Percentiles rank a stretch among this genome's conserved stretches.
Evolutionary conservation across 2,113 vertebrate genomes (phyloP).

Genomic region (Uria aalge): DNA sequence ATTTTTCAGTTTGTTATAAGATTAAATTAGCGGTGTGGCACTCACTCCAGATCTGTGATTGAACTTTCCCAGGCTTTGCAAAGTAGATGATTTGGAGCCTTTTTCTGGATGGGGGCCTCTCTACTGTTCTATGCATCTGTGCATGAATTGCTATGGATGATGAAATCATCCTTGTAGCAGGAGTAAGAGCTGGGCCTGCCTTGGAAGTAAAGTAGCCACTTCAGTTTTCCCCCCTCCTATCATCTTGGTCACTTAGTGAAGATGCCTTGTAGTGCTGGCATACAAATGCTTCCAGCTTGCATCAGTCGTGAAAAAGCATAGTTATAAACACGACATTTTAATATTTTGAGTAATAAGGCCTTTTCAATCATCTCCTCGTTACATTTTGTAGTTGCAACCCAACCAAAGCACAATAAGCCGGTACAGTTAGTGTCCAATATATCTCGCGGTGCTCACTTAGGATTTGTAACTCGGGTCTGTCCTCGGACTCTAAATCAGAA

Average conservation of each 20-base stretch:
- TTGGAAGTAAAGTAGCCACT: not conserved
- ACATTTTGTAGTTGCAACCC: not conserved
- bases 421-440: not conserved
- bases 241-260: not conserved
- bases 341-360: not conserved
- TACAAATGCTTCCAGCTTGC: not conserved
- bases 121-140: not conserved
- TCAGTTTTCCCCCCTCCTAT: not conserved
- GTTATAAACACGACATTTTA: not conserved
- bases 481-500: slow-evolving; percentile 50
- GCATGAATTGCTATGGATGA: not conserved
- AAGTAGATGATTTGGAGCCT: not conserved
- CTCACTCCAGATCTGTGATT: not conserved
- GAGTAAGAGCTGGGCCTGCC: not conserved
- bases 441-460: not conserved
- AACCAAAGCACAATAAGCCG: not conserved
- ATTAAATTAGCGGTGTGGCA: not conserved
- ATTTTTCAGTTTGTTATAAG: not conserved
- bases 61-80: slow-evolving; percentile 1
- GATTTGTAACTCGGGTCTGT: slow-evolving; percentile 28
- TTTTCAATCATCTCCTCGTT: not conserved
- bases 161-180: not conserved
- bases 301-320: not conserved
- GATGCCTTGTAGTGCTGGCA: not conserved
- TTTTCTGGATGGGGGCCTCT: not conserved